phyloP scores from a whole-genome alignment of 2,113 vertebrate species.

The Casuarius casuarius region DNA sequence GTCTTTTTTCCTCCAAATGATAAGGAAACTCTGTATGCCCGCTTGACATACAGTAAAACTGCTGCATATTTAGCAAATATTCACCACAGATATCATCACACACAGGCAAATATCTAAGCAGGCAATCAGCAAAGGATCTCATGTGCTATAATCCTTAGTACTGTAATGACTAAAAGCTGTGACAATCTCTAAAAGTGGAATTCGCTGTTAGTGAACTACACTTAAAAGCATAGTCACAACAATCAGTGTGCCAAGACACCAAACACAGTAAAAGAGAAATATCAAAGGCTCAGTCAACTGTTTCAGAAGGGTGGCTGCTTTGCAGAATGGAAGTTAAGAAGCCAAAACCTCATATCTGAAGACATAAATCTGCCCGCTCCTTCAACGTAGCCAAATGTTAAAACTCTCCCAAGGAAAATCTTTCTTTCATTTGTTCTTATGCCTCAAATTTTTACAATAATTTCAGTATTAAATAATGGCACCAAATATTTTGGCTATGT shows the following conservation, averaged over 20 bases:
- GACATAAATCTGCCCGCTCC: neutral
- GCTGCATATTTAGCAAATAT: neutral
- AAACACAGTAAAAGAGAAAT: neutral
- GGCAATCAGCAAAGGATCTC: neutral
- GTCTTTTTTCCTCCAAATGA: neutral
- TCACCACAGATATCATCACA: neutral
- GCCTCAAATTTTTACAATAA: neutral
- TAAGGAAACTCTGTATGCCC: neutral
- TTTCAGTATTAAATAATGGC: neutral
- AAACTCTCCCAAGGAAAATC: neutral
- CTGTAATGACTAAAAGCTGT: neutral
- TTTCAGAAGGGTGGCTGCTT: neutral
- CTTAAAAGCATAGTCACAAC: neutral
- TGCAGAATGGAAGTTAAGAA: neutral
- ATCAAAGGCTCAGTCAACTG: neutral
- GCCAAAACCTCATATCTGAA: neutral
- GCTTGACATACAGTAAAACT: neutral
- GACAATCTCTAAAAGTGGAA: neutral
- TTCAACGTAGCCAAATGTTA: neutral
- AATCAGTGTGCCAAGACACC: neutral
- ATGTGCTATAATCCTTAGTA: neutral
- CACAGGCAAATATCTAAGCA: neutral
- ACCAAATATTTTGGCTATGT: neutral
- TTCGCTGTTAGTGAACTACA: neutral
- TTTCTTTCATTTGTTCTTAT: neutral